These are phyloP conservation scores for Halichoerus grypus DNA, from an alignment of 2,113 vertebrate genomes.

Conservation along the genomic window DNA sequence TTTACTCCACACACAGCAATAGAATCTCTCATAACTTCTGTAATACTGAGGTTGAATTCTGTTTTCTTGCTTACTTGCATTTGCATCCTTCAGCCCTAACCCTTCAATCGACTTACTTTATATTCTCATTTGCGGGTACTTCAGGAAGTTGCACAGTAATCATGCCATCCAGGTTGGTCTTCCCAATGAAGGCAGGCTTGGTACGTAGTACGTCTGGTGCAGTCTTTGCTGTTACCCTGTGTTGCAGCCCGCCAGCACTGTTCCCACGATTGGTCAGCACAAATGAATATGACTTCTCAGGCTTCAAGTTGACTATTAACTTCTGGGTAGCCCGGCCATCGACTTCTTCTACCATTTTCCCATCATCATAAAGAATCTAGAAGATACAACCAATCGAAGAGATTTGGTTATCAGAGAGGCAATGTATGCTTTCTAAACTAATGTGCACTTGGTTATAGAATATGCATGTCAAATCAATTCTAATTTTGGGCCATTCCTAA, in stretches of 20 bases:
- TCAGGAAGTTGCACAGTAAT: conserved; percentile 96
- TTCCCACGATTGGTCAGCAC: conserved; percentile 98
- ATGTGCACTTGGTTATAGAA: not conserved
- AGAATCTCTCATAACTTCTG: not conserved
- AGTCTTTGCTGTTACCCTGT: conserved; percentile 96
- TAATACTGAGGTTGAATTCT: not conserved
- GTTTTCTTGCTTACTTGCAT: not conserved
- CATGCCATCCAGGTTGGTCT: conserved; percentile 97
- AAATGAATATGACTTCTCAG: conserved; percentile 98
- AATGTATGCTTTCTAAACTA: not conserved
- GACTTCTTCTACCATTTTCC: conserved; percentile 97
- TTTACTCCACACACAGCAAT: not conserved
- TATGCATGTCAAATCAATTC: not conserved
- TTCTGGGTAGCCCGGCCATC: conserved; percentile 97
- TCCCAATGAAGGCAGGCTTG: conserved; percentile 95
- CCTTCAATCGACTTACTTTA: conserved; percentile 90
- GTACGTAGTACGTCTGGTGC: conserved; percentile 96
- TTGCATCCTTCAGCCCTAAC: not conserved
- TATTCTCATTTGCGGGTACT: conserved; percentile 94
- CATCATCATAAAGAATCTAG: conserved; percentile 99
- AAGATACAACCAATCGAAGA: conserved; percentile 48
- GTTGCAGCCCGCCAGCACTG: conserved; percentile 97
- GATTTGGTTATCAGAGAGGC: conserved; percentile 27
- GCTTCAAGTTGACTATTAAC: conserved; percentile 97
- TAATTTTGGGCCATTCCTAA: not conserved